Conservation (phyloP, 1,140 invertebrate genomes). For the Drosophila aff. region DNA sequence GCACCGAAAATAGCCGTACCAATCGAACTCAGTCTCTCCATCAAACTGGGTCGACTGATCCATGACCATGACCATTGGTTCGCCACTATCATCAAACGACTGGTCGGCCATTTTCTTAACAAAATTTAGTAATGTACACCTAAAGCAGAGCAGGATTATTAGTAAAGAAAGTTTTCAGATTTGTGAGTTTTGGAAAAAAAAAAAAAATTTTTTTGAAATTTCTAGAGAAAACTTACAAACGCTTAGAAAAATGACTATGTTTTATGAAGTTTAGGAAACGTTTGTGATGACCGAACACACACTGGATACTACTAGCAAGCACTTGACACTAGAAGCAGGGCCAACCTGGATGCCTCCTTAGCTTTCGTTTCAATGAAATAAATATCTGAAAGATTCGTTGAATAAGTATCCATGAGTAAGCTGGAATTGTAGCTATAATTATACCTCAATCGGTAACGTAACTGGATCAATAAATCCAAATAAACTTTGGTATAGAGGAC, state of each 20-base stretch:
- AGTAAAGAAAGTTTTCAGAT: background rate
- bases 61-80: background rate
- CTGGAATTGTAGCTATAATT: no score
- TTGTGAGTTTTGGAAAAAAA: background rate
- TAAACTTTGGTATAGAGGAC: no score
- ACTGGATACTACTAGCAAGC: background rate
- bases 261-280: no score
- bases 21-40: background rate
- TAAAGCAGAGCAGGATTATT: background rate
- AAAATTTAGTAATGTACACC: background rate
- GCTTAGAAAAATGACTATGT: background rate
- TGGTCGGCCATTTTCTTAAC: background rate
- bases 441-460: no score
- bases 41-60: background rate
- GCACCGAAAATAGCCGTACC: fast-evolving
- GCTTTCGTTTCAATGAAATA: background rate
- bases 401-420: background rate
- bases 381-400: no score
- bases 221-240: background rate
- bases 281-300: no score
- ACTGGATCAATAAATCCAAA: no score
- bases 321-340: background rate
- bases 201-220: background rate
- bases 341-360: background rate
- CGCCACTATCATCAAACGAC: fast-evolving